A percentile compares a stretch with the other conserved stretches of the same genome.
These are phyloP conservation scores for Cryptocephalus primarius DNA, from an alignment of 2,888 invertebrate genomes.

Conservation along the genomic window DNA sequence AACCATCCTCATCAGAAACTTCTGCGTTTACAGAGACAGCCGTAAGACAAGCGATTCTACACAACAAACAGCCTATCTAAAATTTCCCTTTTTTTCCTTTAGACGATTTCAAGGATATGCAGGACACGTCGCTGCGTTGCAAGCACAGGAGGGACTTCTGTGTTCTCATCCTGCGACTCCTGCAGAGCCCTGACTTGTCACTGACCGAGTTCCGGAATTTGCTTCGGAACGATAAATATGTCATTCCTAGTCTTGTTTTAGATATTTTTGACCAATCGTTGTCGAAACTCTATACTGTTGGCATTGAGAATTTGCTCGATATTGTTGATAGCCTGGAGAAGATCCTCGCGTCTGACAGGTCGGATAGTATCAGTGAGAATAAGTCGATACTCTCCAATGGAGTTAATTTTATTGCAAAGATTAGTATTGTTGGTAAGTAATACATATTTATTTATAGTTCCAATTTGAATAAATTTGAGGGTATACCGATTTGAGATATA, in stretches of 20 bases:
- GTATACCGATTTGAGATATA: too few species aligned
- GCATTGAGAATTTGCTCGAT: conserved; percentile 34
- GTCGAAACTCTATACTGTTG: conserved; percentile 45
- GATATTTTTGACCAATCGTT: conserved; percentile 49
- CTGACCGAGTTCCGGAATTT: conserved; percentile 54
- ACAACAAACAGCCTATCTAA: background rate
- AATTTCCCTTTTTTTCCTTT: conserved; percentile 21
- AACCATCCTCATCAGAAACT: conserved; percentile 64
- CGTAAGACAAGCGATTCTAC: conserved; percentile 26
- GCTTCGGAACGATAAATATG: conserved; percentile 51
- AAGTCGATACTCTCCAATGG: conserved; percentile 6
- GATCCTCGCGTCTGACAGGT: conserved; percentile 15
- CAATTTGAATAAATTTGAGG: conserved; percentile 1
- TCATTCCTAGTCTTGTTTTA: conserved; percentile 45
- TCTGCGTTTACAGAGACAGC: conserved; percentile 50
- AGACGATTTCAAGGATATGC: conserved; percentile 39
- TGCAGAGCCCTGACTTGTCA: conserved; percentile 73
- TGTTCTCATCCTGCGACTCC: conserved; percentile 65
- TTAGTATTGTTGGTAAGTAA: conserved; percentile 53
- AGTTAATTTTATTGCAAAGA: conserved; percentile 42
- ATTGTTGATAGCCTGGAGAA: conserved; percentile 26
- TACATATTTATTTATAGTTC: conserved; percentile 1
- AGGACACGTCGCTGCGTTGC: conserved; percentile 43
- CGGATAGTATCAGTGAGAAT: conserved; percentile 12
- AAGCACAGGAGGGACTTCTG: conserved; percentile 68